These are phyloP conservation scores for Mungos mungo DNA, from an alignment of 2,113 vertebrate genomes.

Conservation along the genomic window DNA sequence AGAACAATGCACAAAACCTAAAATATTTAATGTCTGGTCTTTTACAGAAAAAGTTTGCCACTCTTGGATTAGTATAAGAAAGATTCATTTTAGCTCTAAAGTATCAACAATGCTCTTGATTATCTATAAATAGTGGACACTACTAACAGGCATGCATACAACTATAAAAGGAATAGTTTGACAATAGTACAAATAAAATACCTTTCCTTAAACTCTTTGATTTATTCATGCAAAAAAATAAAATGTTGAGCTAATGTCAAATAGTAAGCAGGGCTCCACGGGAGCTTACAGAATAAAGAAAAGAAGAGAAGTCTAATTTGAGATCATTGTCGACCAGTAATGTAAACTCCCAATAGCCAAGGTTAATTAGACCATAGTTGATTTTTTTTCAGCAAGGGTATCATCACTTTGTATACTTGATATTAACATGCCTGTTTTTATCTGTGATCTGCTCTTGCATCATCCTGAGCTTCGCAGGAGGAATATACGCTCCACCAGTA, in stretches of 20 bases:
- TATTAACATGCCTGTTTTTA: conserved; percentile 91
- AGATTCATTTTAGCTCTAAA: neutral
- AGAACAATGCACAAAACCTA: neutral
- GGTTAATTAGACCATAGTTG: neutral
- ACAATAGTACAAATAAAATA: neutral
- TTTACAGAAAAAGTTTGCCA: conserved; percentile 5
- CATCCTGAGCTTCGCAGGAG: conserved; percentile 96
- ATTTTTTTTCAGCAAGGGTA: neutral
- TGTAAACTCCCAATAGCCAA: neutral
- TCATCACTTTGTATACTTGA: neutral
- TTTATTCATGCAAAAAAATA: neutral
- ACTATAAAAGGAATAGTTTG: neutral
- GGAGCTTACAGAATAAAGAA: neutral
- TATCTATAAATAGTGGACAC: neutral
- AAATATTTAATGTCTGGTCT: neutral
- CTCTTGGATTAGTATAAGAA: neutral
- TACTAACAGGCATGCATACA: neutral
- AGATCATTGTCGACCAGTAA: neutral
- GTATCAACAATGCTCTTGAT: neutral
- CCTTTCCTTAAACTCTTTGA: conserved; percentile 2
- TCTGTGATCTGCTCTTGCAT: conserved; percentile 99
- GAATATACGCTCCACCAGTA: conserved; percentile 97
- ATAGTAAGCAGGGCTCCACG: neutral
- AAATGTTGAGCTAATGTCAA: neutral
- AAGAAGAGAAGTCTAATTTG: neutral